Percentiles rank a stretch among this genome's conserved stretches.
Evolutionary conservation across 2,797 vertebrate genomes (phyloP).

Genomic region (Kryptolebias ocellatus): DNA sequence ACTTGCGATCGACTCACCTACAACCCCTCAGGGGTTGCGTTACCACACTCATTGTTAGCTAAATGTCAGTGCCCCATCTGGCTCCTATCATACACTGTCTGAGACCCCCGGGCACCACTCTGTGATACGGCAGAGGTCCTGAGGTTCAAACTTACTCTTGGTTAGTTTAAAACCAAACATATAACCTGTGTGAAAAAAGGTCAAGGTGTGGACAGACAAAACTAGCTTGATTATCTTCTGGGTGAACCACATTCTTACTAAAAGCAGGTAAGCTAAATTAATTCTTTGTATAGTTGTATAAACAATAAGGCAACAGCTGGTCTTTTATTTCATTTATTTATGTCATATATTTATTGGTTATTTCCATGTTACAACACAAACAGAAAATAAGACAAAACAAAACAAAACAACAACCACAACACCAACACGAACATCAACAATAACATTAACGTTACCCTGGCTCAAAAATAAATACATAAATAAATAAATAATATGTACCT

Average conservation of each 20-base stretch:
- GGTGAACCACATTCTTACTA: not conserved
- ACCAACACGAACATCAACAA: too few relatives aligned
- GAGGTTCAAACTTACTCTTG: constrained; percentile 37
- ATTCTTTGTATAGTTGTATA: not conserved
- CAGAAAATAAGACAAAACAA: too few relatives aligned
- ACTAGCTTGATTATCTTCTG: constrained; percentile 9
- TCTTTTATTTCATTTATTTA: too few relatives aligned
- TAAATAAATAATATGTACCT: too few relatives aligned
- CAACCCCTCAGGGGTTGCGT: constrained; percentile 57
- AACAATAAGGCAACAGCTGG: not conserved
- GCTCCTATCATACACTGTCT: constrained; percentile 56
- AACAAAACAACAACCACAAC: too few relatives aligned
- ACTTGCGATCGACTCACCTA: constrained; percentile 58
- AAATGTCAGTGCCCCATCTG: constrained; percentile 73
- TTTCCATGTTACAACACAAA: too few relatives aligned
- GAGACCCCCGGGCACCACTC: constrained; percentile 55
- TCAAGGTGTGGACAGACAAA: constrained; percentile 12
- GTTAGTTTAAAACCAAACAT: constrained; percentile 37
- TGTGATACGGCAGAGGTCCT: constrained; percentile 43
- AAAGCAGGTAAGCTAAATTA: not conserved
- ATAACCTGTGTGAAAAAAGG: constrained; percentile 12
- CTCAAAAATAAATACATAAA: too few relatives aligned
- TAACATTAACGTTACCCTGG: too few relatives aligned
- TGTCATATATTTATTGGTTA: too few relatives aligned
- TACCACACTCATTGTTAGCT: constrained; percentile 67